phyloP scores from a whole-genome alignment of 1,140 invertebrate genomes.

The Heterodera carotae region DNA sequence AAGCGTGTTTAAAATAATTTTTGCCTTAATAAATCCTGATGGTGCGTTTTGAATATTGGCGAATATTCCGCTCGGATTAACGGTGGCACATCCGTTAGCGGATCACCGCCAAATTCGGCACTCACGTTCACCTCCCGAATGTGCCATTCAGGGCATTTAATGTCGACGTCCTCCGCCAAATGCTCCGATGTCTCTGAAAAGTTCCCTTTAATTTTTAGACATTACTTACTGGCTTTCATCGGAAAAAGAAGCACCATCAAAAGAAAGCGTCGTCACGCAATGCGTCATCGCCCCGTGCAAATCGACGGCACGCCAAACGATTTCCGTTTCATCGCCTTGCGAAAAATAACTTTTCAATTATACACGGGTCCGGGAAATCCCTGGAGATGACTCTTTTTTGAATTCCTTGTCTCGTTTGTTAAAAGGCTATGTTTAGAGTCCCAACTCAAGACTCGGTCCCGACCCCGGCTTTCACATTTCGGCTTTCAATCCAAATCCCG shows the following conservation, averaged over 20 bases:
- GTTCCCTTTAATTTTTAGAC: background rate
- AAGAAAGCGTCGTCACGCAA: slow-evolving; percentile 4
- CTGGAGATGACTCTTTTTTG: too few relatives aligned
- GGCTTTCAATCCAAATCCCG: too few relatives aligned
- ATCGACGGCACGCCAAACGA: slow-evolving; percentile 12
- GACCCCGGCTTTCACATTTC: too few relatives aligned
- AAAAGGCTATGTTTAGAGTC: too few relatives aligned
- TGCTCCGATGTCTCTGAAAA: background rate
- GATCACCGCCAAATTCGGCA: background rate
- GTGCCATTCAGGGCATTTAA: background rate
- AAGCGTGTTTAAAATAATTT: background rate
- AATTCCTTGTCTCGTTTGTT: too few relatives aligned
- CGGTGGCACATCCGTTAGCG: background rate
- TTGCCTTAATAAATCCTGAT: background rate
- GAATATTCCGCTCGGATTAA: background rate
- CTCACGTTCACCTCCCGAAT: background rate
- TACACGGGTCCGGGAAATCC: too few relatives aligned
- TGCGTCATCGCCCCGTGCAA: background rate
- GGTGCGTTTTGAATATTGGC: background rate
- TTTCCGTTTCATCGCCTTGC: background rate
- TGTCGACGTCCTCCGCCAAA: background rate
- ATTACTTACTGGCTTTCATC: background rate
- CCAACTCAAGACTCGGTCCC: too few relatives aligned
- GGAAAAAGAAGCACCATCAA: background rate
- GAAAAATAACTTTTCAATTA: too few relatives aligned